Evolutionary conservation across 2,888 invertebrate species (phyloP).

Genomic region (Ctenicera cuprea): DNA sequence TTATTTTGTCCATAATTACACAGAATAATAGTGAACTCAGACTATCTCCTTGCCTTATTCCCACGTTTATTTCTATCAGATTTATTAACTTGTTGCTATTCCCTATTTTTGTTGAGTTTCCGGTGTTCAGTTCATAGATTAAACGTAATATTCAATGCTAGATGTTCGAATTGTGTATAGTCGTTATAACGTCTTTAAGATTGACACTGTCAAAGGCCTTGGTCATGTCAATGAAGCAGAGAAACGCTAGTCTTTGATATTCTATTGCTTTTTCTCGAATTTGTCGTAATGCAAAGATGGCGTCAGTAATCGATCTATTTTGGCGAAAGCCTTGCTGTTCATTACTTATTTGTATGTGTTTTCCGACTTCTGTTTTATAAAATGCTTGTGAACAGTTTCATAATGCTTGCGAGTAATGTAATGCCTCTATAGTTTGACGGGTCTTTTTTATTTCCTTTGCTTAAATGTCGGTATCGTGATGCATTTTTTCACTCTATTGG

Average conservation of each 20-base stretch:
- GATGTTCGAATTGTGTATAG: not conserved
- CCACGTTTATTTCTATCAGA: not conserved
- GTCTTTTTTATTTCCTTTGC: not conserved
- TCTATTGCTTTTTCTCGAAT: not conserved
- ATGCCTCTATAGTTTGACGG: not conserved
- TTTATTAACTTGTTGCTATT: not conserved
- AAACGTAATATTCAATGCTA: not conserved
- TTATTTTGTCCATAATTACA: slow-evolving; percentile 7
- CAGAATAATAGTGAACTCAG: too few species aligned
- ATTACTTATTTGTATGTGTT: not conserved
- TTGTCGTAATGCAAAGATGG: slow-evolving; percentile 2
- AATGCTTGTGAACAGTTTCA: not conserved
- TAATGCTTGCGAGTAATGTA: not conserved
- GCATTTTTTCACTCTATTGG: too few species aligned
- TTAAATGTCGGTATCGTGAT: not conserved
- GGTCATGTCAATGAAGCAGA: not conserved
- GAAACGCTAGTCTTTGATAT: not conserved
- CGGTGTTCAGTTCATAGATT: not conserved
- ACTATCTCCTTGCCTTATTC: slow-evolving; percentile 2
- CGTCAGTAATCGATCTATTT: not conserved
- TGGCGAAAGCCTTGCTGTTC: slow-evolving; percentile 11
- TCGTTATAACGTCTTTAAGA: not conserved
- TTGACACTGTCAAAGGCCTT: not conserved
- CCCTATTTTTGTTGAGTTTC: slow-evolving; percentile 3
- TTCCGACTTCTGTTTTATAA: not conserved